These are phyloP conservation scores for Arvicanthis niloticus DNA, from an alignment of 2,113 vertebrate species.

Conservation along the genomic window DNA sequence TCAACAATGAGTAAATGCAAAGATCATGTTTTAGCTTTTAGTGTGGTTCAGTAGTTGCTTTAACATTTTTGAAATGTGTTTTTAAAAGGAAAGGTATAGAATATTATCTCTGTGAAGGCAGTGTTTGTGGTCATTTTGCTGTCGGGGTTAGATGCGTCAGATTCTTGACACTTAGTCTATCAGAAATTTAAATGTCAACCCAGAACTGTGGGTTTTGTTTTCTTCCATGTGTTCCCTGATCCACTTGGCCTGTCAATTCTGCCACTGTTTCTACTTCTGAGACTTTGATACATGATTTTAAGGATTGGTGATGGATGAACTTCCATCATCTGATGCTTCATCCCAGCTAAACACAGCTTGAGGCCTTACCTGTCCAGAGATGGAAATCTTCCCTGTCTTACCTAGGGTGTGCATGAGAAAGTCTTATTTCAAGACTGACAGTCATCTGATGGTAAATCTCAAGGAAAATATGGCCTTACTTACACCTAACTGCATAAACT, in stretches of 20 bases:
- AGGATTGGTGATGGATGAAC: not conserved
- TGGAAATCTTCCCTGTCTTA: not conserved
- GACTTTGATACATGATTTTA: not conserved
- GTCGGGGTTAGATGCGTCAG: not conserved
- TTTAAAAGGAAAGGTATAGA: not conserved
- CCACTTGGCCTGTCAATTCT: not conserved
- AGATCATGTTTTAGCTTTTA: not conserved
- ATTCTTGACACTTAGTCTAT: not conserved
- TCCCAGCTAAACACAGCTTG: too few relatives aligned
- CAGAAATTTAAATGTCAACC: too few relatives aligned
- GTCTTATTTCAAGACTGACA: not conserved
- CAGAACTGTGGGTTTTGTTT: not conserved
- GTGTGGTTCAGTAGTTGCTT: not conserved
- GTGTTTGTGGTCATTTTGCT: not conserved
- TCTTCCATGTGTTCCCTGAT: not conserved
- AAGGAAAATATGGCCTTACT: not conserved
- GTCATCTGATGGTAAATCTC: not conserved
- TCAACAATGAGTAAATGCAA: not conserved
- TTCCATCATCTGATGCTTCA: not conserved
- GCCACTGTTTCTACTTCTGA: not conserved
- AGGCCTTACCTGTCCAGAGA: not conserved
- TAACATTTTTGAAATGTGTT: not conserved
- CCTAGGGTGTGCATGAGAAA: not conserved
- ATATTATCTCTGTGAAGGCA: not conserved
- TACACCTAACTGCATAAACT: not conserved